These are phyloP conservation scores for Leptosomus discolor DNA, from an alignment of 2,113 vertebrate genomes.

Conservation along the genomic window DNA sequence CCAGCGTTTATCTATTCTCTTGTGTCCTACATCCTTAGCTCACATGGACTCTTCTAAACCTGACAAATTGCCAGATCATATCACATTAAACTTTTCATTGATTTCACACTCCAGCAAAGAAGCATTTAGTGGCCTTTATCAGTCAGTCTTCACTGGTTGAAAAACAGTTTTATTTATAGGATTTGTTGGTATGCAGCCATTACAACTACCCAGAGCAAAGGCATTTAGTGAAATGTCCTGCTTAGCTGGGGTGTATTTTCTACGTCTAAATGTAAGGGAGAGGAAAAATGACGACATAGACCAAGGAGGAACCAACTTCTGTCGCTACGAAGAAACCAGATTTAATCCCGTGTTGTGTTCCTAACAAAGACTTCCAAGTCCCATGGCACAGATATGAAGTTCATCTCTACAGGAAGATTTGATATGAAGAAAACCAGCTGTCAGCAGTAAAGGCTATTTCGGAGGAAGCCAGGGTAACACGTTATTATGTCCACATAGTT, in stretches of 20 bases:
- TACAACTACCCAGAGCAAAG: not conserved
- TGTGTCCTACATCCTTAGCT: not conserved
- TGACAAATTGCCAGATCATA: constrained; percentile 18
- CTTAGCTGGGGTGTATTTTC: not conserved
- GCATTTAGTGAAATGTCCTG: not conserved
- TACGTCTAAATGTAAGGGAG: not conserved
- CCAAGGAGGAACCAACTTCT: not conserved
- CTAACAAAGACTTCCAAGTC: not conserved
- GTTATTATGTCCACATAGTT: not conserved
- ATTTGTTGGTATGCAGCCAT: not conserved
- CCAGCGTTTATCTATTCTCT: not conserved
- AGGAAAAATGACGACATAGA: not conserved
- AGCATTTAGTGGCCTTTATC: constrained; percentile 33
- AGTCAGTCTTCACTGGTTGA: not conserved
- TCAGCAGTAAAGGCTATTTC: not conserved
- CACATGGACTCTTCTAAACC: not conserved
- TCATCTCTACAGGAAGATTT: not conserved
- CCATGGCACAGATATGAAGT: not conserved
- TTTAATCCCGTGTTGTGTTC: not conserved
- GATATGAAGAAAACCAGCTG: not conserved
- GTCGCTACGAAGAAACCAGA: not conserved
- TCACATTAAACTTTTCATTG: constrained; percentile 3
- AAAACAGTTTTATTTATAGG: not conserved
- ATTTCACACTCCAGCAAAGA: constrained; percentile 43
- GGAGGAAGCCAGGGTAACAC: not conserved